Conservation (phyloP, 2,113 vertebrate genomes). For the Aleadryas rufinucha region DNA sequence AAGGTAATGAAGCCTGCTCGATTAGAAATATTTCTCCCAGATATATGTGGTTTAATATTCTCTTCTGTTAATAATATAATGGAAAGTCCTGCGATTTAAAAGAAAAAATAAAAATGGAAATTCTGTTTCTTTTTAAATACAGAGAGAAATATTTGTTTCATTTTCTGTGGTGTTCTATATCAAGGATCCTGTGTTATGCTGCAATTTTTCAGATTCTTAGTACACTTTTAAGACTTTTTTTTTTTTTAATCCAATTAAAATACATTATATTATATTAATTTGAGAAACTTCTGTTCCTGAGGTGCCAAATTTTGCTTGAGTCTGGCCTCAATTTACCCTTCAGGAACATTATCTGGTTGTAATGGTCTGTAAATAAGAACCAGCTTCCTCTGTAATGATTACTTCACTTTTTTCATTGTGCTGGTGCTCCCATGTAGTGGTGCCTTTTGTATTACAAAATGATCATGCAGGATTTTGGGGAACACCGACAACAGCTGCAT, state of each 20-base stretch:
- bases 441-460: neutral
- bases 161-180: neutral
- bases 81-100: neutral
- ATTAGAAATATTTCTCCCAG: neutral
- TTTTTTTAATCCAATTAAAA: neutral
- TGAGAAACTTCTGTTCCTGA: neutral
- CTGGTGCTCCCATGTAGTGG: neutral
- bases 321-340: neutral
- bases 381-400: neutral
- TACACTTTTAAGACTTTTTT: neutral
- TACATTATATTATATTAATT: neutral
- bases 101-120: neutral
- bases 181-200: neutral
- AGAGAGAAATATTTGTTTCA: neutral
- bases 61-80: neutral
- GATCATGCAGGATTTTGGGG: neutral
- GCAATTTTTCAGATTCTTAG: neutral
- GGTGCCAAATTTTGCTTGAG: neutral
- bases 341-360: neutral
- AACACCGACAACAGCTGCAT: fast-evolving
- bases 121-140: neutral
- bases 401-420: neutral
- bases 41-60: neutral
- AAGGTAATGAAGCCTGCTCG: neutral
- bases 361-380: neutral